These are phyloP conservation scores for Paracyclopina nana DNA, from an alignment of 1,140 invertebrate species.

Conservation along the genomic window DNA sequence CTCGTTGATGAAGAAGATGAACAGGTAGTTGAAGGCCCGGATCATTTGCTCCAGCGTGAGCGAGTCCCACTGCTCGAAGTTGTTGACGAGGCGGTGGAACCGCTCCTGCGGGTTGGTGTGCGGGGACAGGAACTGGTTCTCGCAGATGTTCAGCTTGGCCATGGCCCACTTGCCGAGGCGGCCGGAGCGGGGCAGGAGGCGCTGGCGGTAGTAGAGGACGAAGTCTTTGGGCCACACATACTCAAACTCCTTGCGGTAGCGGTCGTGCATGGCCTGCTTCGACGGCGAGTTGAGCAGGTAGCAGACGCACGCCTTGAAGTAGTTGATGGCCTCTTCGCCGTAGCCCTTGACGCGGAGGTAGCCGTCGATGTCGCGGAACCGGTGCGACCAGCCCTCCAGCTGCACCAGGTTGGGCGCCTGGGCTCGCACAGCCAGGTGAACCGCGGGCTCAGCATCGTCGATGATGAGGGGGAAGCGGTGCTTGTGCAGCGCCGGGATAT, in stretches of 20 bases:
- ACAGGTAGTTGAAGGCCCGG: slow-evolving; percentile 8
- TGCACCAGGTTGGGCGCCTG: slow-evolving; percentile 16
- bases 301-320: slow-evolving; percentile 10
- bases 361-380: slow-evolving; percentile 13
- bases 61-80: slow-evolving; percentile 10
- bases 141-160: slow-evolving; percentile 2
- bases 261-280: slow-evolving; percentile 5
- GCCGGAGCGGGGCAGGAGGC: slow-evolving; percentile 2
- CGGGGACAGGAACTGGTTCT: slow-evolving; percentile 1
- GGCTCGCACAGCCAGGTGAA: slow-evolving; percentile 9
- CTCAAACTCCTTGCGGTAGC: slow-evolving; percentile 15
- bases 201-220: slow-evolving; percentile 11
- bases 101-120: slow-evolving; percentile 12
- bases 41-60: slow-evolving; percentile 9
- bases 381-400: slow-evolving; percentile 13
- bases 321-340: slow-evolving; percentile 7
- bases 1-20: slow-evolving; percentile 9
- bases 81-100: slow-evolving; percentile 9
- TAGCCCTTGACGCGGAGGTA: slow-evolving; percentile 13
- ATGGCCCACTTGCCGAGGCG: slow-evolving; percentile 9
- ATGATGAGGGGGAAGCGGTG: slow-evolving; percentile 14
- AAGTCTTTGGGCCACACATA: slow-evolving; percentile 16
- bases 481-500: slow-evolving; percentile 13
- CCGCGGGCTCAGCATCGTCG: slow-evolving; percentile 12
- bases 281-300: slow-evolving; percentile 8